Evolutionary conservation across 1,140 invertebrate genomes (phyloP).

Genomic region (Dinoponera quadriceps): DNA sequence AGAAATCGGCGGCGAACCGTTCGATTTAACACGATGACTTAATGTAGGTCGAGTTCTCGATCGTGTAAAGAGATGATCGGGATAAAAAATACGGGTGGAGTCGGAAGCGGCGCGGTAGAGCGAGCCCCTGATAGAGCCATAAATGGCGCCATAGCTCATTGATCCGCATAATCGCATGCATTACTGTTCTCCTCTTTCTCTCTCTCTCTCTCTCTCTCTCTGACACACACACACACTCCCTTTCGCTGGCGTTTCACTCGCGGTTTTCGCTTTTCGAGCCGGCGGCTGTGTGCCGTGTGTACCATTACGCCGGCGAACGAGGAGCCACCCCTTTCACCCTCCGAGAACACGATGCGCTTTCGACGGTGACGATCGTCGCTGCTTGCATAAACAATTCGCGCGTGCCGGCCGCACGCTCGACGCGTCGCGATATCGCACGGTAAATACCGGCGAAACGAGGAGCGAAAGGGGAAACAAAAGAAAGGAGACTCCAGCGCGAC

Average conservation of each 20-base stretch:
- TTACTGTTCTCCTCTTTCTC: constrained; percentile 76
- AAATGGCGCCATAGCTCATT: constrained; percentile 84
- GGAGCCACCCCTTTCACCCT: constrained; percentile 61
- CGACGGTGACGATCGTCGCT: constrained; percentile 52
- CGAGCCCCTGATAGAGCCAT: constrained; percentile 82
- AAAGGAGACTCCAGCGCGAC: neutral
- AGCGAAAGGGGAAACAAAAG: constrained; percentile 5
- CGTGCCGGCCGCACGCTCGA: neutral
- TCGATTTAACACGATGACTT: constrained; percentile 20
- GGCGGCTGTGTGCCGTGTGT: constrained; percentile 73
- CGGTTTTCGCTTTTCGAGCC: constrained; percentile 79
- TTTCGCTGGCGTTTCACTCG: constrained; percentile 62
- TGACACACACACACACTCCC: constrained; percentile 38
- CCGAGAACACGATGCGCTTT: constrained; percentile 53
- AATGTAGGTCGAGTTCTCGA: constrained; percentile 2
- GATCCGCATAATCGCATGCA: constrained; percentile 84
- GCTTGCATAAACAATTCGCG: constrained; percentile 43
- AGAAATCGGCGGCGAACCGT: neutral
- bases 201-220: constrained; percentile 46
- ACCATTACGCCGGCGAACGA: constrained; percentile 75
- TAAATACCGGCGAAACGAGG: neutral
- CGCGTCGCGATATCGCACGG: neutral
- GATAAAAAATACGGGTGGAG: constrained; percentile 41
- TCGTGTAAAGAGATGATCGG: constrained; percentile 45
- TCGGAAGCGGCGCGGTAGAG: constrained; percentile 63